A percentile compares a stretch with the other conserved stretches of the same genome.
Evolutionary conservation across 2,888 invertebrate species (phyloP).

Genomic region (Girardia tigrina): DNA sequence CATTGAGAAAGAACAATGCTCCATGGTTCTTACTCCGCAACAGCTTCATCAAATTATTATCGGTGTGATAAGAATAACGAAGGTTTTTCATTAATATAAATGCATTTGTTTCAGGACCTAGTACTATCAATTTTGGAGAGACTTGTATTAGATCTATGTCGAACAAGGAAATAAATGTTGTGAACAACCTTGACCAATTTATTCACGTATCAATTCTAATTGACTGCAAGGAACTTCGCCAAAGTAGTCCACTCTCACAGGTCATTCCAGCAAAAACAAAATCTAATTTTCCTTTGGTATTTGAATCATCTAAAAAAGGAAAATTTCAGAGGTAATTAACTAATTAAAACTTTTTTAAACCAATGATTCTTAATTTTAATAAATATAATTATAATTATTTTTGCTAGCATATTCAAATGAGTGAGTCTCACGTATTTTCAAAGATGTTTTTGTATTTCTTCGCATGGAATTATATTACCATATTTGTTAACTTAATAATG

Average conservation of each 20-base stretch:
- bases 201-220: conserved; percentile 48
- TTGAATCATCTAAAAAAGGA: conserved; percentile 47
- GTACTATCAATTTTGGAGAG: conserved; percentile 46
- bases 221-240: conserved; percentile 48
- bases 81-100: not conserved
- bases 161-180: conserved; percentile 44
- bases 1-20: conserved; percentile 46
- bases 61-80: conserved; percentile 39
- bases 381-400: too few species aligned
- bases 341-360: too few species aligned
- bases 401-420: too few species aligned
- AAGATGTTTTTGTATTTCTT: too few species aligned
- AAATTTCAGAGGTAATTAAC: conserved; percentile 45
- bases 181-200: conserved; percentile 48
- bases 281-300: conserved; percentile 47
- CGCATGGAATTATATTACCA: too few species aligned
- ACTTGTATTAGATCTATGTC: conserved; percentile 47
- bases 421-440: too few species aligned
- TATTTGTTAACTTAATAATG: too few species aligned
- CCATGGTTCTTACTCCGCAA: conserved; percentile 43
- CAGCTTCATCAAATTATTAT: conserved; percentile 47
- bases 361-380: too few species aligned
- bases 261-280: conserved; percentile 48
- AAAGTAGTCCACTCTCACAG: conserved; percentile 49
- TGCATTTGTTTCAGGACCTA: conserved; percentile 42